Percentiles rank a stretch among this genome's conserved stretches.
These are phyloP conservation scores for Odontomyia ornata DNA, from an alignment of 2,888 invertebrate genomes.

Conservation along the genomic window DNA sequence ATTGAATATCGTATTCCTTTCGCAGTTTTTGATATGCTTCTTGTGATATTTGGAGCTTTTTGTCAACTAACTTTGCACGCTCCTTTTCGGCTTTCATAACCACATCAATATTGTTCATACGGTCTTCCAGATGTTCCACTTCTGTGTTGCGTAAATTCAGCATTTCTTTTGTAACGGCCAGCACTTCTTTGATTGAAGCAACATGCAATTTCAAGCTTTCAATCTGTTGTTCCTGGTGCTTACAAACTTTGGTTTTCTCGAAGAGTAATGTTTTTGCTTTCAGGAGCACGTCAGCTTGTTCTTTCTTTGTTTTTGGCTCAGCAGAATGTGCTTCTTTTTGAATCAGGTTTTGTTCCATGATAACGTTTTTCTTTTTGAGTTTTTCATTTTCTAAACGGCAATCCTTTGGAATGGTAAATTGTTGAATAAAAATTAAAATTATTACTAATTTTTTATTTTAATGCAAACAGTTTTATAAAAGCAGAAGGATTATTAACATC, in stretches of 20 bases:
- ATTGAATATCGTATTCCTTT: slow-evolving; percentile 80
- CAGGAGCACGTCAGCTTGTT: slow-evolving; percentile 66
- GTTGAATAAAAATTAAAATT: neutral
- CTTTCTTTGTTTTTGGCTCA: slow-evolving; percentile 60
- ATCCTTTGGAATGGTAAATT: slow-evolving; percentile 53
- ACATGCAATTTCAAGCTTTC: slow-evolving; percentile 77
- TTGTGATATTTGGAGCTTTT: slow-evolving; percentile 76
- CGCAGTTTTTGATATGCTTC: slow-evolving; percentile 79
- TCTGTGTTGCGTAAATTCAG: slow-evolving; percentile 81
- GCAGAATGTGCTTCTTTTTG: slow-evolving; percentile 61
- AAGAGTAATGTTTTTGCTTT: slow-evolving; percentile 77
- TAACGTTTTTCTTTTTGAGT: slow-evolving; percentile 57
- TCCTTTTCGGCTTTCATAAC: slow-evolving; percentile 78
- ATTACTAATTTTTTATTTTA: no score
- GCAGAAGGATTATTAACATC: no score
- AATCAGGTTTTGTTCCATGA: slow-evolving; percentile 60
- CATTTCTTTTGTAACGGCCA: slow-evolving; percentile 82
- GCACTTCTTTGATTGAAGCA: slow-evolving; percentile 80
- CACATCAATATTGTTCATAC: slow-evolving; percentile 74
- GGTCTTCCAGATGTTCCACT: slow-evolving; percentile 77
- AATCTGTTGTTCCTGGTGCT: slow-evolving; percentile 82
- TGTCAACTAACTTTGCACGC: slow-evolving; percentile 73
- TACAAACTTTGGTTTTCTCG: slow-evolving; percentile 79
- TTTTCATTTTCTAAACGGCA: slow-evolving; percentile 59
- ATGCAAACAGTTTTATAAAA: no score